Percentiles rank a stretch among this genome's conserved stretches.
phyloP scores from a whole-genome alignment of 2,797 vertebrate species.

The Xiphorhynchus erythropygius region DNA sequence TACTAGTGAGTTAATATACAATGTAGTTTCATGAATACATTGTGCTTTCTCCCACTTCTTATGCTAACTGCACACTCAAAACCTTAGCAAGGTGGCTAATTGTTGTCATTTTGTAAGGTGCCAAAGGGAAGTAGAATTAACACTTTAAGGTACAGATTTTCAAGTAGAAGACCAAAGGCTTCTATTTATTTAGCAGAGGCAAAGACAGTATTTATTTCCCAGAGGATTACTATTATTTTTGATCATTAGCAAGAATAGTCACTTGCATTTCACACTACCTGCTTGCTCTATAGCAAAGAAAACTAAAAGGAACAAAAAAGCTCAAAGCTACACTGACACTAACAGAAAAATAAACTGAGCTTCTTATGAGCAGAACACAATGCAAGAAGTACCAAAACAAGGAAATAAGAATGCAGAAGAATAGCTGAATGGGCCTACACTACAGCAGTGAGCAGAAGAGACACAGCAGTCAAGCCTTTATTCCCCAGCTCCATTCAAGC shows the following conservation, averaged over 20 bases:
- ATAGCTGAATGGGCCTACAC: slow-evolving; percentile 42
- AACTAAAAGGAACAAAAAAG: background rate
- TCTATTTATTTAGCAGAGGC: background rate
- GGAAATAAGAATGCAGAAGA: background rate
- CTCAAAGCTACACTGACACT: background rate
- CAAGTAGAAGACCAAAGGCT: background rate
- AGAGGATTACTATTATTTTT: background rate
- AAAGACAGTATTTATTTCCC: background rate
- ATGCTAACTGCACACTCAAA: background rate
- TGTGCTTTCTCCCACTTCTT: background rate
- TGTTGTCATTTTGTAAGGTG: background rate
- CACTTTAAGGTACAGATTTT: background rate
- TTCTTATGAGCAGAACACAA: background rate
- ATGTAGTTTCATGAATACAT: background rate
- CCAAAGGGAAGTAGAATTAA: background rate
- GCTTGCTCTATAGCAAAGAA: background rate
- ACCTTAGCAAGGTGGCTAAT: background rate
- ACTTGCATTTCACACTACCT: background rate
- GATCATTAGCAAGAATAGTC: background rate
- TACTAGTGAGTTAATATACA: background rate
- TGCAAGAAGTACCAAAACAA: background rate
- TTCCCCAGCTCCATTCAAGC: background rate
- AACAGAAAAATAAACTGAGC: background rate
- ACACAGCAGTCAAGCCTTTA: slow-evolving; percentile 36
- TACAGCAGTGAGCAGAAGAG: slow-evolving; percentile 71